Conservation (phyloP, 1,140 invertebrate genomes). For the Ericerus pela region DNA sequence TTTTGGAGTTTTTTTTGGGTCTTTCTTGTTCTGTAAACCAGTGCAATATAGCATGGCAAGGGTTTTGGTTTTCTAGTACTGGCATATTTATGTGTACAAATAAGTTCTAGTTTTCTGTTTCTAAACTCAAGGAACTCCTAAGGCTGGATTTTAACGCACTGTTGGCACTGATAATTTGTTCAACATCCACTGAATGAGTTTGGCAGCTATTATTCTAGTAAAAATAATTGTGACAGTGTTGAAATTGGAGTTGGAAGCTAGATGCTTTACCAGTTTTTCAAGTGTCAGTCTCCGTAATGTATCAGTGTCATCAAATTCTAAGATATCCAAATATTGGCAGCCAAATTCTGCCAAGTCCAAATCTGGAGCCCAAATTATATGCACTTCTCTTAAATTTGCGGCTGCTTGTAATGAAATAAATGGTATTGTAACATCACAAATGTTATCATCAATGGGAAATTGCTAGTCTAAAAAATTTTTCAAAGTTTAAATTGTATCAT, state of each 20-base stretch:
- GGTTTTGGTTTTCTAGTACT: background rate
- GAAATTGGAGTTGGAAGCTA: background rate
- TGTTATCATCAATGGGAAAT: too few species aligned
- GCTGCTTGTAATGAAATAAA: background rate
- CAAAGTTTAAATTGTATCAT: too few species aligned
- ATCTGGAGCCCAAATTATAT: background rate
- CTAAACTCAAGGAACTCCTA: background rate
- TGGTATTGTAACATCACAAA: too few species aligned
- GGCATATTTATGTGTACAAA: constrained; percentile 4
- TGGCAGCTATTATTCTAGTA: background rate
- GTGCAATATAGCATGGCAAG: background rate
- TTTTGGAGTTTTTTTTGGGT: background rate
- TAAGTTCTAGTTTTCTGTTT: constrained; percentile 7
- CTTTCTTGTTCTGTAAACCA: background rate
- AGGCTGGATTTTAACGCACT: background rate
- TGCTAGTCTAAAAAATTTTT: too few species aligned
- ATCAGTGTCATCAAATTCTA: background rate
- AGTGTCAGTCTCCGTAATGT: background rate
- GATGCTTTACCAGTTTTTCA: background rate
- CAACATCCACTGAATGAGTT: background rate
- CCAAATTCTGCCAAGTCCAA: background rate
- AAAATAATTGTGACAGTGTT: background rate
- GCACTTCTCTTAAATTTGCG: background rate
- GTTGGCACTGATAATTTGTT: background rate
- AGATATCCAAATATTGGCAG: background rate